Base-by-base conservation (phyloP, 1,140 invertebrate species). In the Danaus plexippus region DNA sequence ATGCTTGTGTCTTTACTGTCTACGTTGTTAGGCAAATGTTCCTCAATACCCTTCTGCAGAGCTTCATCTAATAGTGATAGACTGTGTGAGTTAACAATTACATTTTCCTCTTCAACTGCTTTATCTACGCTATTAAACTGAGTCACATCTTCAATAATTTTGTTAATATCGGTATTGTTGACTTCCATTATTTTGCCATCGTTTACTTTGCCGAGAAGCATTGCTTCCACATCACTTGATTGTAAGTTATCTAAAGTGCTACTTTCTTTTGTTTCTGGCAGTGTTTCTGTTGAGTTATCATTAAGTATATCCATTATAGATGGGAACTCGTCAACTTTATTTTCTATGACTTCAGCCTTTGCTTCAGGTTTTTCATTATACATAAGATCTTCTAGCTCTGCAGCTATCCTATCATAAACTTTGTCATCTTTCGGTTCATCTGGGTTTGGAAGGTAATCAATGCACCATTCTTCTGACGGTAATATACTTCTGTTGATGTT, bases 271-370 rank as follows among this genome's bases (percentile, higher is more conserved):
- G 57, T 18, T 61, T 71, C 63, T 18, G 55, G 12, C 50, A 54
- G 65, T 49, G 48, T 68, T 18, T 69, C 72, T 59, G 54, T 66
- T 42, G 63, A 59, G 51, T 77, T 82, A 55, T 88, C 87, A 78
- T 87, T 87, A 9, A 88, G 69, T 48, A 88, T 87, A 54, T 88
- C 87, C 85, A 88, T 87, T 46, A 88, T 88, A 6, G 87, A 88
- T 43, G 87, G 86, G 60, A 87, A 88, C n/a, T 88, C 86, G 69
- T 88, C 87, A 32, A 66, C 61, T 67, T 85, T 87, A 40, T 53
- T 71, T 44, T 77, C 77, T 43, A 59, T 45, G 9, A 47, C 7
- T 51, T 69, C 69, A 10, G 52, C 43, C 57, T 75, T 72, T 9
- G 50, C 43, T 11, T 63, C 53, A 43, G 73, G 60, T 62, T 77